Base-by-base conservation (phyloP, 2,888 invertebrate genomes). In the Eurytoma adleriae region DNA sequence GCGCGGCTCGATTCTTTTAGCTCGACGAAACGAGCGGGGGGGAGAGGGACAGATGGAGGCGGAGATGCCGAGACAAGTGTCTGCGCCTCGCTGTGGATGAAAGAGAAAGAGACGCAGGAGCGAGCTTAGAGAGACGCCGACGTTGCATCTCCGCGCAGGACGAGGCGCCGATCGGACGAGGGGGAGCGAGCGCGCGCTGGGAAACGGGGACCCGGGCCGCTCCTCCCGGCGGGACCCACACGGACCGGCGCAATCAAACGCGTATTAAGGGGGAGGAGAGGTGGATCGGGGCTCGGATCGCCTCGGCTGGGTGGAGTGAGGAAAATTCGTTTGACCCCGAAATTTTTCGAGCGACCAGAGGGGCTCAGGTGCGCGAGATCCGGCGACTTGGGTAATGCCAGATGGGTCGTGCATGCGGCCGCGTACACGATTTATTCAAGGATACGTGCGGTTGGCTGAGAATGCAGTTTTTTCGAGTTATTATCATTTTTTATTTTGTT, bases 51-150 rank as follows among this genome's bases (percentile, higher is more conserved):
- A 48, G 57, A 50, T 40, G 50, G 64, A 18, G 14, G 14, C 27
- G 16, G 27, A 62, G 48, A n/a, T 40, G 40, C 40, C 40, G 52
- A 62, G 54, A 54, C 73, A 73, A 73, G 73, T 73, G 73, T 54
- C 54, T 64, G 62, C 24, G 16, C 13, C 50, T 61, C 56, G 69
- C 18, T 3, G 3, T 54, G 30, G 64, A 54, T 64, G 73, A 64
- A 64, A 64, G 73, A 73, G 62, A 64, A 73, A 64, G 27, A 48
- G 20, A 56, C 13, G 52, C 3, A 14, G 14, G 14, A 13, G 52
- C 61, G 73, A 61, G 27, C 24, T 7, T 40, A 10, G 7, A 40
- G 40, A 10, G 40, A 40, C 40, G 40, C 40, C 40, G 40, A 7
- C 10, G 7, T 10, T 40, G 40, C 40, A 40, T 40, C 40, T 1